phyloP scores from a whole-genome alignment of 2,797 vertebrate species.

The Enteromius argenteus region DNA sequence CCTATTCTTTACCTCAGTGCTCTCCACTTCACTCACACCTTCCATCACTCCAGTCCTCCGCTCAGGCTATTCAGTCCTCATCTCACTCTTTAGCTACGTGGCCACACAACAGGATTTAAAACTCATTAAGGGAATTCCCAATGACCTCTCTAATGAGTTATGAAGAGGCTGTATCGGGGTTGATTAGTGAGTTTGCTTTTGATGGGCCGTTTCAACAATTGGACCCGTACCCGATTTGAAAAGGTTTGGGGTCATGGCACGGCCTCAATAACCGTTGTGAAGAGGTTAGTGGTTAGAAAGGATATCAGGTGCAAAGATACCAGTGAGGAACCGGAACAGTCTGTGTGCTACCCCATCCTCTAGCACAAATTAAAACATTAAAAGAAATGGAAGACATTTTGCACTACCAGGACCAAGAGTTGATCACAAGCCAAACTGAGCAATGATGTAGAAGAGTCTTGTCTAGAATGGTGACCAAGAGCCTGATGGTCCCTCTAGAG shows the following conservation, averaged over 20 bases:
- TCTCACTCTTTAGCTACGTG: constrained; percentile 18
- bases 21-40: constrained; percentile 42
- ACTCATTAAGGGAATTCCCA: constrained; percentile 54
- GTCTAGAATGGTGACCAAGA: too few relatives aligned
- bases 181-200: constrained; percentile 46
- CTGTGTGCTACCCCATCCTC: not conserved
- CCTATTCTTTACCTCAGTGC: constrained; percentile 8
- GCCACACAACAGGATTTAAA: constrained; percentile 53
- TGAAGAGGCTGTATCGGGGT: constrained; percentile 46
- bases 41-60: not conserved
- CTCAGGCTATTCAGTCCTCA: constrained; percentile 12
- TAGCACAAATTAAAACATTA: not conserved
- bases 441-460: too few relatives aligned
- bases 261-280: constrained; percentile 38
- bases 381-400: not conserved
- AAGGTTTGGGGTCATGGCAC: constrained; percentile 37
- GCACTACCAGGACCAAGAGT: too few relatives aligned
- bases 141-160: constrained; percentile 52
- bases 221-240: not conserved
- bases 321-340: constrained; percentile 3
- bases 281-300: constrained; percentile 14
- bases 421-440: too few relatives aligned
- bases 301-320: constrained; percentile 7
- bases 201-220: constrained; percentile 32
- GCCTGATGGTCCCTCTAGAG: too few relatives aligned